Evolutionary conservation across 2,113 vertebrate species (phyloP).

Genomic region (Morone saxatilis): DNA sequence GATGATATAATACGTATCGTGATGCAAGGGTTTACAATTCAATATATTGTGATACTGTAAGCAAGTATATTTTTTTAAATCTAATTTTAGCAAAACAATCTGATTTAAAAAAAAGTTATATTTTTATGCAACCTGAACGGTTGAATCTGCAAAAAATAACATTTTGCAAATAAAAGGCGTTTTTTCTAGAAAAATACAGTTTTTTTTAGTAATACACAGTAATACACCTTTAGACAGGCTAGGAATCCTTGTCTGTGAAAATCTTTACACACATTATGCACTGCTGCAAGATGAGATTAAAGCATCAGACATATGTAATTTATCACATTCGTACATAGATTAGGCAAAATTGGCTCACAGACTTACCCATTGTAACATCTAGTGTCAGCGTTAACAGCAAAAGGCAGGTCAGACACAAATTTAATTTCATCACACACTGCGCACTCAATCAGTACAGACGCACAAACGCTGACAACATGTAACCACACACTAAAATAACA

Average conservation of each 20-base stretch:
- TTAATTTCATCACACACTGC: neutral
- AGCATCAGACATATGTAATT: neutral
- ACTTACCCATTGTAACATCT: slow-evolving; percentile 83
- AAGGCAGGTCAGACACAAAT: slow-evolving; percentile 23
- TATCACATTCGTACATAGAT: neutral
- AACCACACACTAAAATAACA: slow-evolving; percentile 32
- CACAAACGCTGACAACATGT: slow-evolving; percentile 24
- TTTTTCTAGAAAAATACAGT: no score
- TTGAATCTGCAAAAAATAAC: no score
- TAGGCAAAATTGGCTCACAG: neutral
- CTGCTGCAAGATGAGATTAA: neutral
- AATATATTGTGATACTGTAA: no score
- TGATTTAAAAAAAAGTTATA: no score
- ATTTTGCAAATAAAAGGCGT: no score
- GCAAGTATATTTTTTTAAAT: no score
- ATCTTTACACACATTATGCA: neutral
- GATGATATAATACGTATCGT: no score
- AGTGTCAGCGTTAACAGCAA: slow-evolving; percentile 50
- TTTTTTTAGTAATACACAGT: no score
- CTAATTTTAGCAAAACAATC: no score
- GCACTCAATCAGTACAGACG: slow-evolving; percentile 8
- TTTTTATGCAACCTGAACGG: no score
- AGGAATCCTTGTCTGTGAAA: neutral
- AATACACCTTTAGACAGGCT: no score
- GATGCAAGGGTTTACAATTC: no score